Evolutionary conservation across 2,888 invertebrate genomes (phyloP).

Genomic region (Metallyticus violacea): DNA sequence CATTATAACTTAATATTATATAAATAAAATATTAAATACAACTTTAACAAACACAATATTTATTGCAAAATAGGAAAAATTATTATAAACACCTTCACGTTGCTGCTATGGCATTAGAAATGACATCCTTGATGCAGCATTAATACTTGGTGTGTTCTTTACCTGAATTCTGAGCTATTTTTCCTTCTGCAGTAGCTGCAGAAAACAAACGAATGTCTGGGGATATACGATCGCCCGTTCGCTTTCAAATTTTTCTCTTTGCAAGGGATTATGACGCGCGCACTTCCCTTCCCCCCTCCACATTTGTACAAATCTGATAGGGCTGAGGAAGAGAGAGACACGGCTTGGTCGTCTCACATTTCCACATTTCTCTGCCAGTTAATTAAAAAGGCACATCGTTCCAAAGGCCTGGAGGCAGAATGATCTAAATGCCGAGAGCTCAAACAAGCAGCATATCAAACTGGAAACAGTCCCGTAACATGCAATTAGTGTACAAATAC

Average conservation of each 20-base stretch:
- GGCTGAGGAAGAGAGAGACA: neutral
- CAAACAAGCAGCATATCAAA: no score
- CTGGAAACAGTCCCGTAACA: no score
- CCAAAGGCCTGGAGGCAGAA: neutral
- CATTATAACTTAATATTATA: no score
- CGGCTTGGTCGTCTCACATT: neutral
- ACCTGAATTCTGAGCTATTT: neutral
- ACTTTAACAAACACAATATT: no score
- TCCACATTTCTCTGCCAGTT: neutral
- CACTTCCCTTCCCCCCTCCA: neutral
- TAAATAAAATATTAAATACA: no score
- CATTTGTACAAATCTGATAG: neutral
- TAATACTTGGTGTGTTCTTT: no score
- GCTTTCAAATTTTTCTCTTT: neutral
- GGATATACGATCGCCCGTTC: neutral
- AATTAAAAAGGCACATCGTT: neutral
- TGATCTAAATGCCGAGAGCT: neutral
- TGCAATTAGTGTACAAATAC: no score
- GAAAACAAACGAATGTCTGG: neutral
- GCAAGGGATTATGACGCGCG: neutral
- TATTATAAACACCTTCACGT: no score
- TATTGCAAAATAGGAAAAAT: no score
- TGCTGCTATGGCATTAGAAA: no score
- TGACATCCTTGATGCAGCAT: no score
- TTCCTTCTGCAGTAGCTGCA: neutral